Percentiles rank a stretch among this genome's conserved stretches.
Conservation (phyloP, 2,797 vertebrate species). For the Gila robusta region DNA sequence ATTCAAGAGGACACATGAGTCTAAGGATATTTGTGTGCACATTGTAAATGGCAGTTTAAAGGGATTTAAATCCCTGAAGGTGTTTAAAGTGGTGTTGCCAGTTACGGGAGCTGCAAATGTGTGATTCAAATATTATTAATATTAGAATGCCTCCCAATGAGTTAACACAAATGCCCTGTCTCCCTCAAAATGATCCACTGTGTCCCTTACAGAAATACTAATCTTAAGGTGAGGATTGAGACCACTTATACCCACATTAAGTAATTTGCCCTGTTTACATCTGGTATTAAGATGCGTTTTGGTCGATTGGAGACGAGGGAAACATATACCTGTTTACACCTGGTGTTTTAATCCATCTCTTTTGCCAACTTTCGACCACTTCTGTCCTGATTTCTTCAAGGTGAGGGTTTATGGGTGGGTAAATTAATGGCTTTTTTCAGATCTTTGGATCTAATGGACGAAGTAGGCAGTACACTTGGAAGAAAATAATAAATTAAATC, state of each 20-base stretch:
- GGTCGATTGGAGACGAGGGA: too few relatives aligned
- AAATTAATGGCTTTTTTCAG: too few relatives aligned
- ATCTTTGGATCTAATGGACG: too few relatives aligned
- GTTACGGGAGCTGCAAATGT: slow-evolving; percentile 49
- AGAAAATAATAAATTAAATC: background rate
- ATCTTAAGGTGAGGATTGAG: slow-evolving; percentile 19
- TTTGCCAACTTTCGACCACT: too few relatives aligned
- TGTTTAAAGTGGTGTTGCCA: slow-evolving; percentile 23
- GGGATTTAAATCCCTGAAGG: slow-evolving; percentile 44
- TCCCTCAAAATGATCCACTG: background rate
- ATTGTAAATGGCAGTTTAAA: slow-evolving; percentile 27
- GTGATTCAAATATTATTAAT: slow-evolving; percentile 59
- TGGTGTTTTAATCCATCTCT: too few relatives aligned
- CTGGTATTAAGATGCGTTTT: too few relatives aligned
- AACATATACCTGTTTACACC: too few relatives aligned
- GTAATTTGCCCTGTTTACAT: background rate
- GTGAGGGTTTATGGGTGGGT: too few relatives aligned
- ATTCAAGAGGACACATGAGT: background rate
- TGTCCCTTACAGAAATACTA: background rate
- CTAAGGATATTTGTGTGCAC: slow-evolving; percentile 8
- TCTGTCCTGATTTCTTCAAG: too few relatives aligned
- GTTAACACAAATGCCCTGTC: slow-evolving; percentile 29
- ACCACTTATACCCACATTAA: background rate
- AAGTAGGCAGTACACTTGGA: too few relatives aligned
- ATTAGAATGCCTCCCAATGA: slow-evolving; percentile 42